phyloP scores from a whole-genome alignment of 1,140 invertebrate genomes.

The Oryzaephilus surinamensis region DNA sequence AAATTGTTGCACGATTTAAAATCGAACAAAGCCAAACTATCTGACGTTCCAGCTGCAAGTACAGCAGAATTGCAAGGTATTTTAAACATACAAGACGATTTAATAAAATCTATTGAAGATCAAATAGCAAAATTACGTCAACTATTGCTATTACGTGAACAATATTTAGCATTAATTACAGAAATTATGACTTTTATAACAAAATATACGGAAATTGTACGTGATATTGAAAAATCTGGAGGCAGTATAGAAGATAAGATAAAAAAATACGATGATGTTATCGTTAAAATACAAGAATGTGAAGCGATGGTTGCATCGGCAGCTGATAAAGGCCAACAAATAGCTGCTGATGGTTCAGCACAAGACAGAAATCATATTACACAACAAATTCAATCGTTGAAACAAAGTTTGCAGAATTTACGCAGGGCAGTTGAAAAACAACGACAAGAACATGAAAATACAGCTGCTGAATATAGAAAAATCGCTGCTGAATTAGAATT shows the following conservation, averaged over 20 bases:
- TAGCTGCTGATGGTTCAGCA: constrained; percentile 75
- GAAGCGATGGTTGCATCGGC: constrained; percentile 78
- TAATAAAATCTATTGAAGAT: constrained; percentile 70
- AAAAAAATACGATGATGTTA: constrained; percentile 75
- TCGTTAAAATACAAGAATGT: constrained; percentile 74
- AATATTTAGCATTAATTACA: constrained; percentile 73
- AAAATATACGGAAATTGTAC: constrained; percentile 76
- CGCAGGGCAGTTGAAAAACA: constrained; percentile 74
- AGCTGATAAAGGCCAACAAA: constrained; percentile 83
- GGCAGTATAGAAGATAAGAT: constrained; percentile 78
- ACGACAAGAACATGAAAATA: constrained; percentile 73
- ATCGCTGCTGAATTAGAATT: constrained; percentile 68
- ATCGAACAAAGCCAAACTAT: constrained; percentile 66
- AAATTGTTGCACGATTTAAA: constrained; percentile 68
- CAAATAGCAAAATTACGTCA: constrained; percentile 70
- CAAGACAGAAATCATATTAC: constrained; percentile 79
- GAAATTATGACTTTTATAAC: constrained; percentile 80
- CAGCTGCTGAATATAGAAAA: constrained; percentile 78
- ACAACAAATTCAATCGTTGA: constrained; percentile 74
- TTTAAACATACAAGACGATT: constrained; percentile 69
- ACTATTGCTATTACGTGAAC: constrained; percentile 68
- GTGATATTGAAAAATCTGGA: constrained; percentile 71
- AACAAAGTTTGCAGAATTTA: constrained; percentile 70
- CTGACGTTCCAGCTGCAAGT: constrained; percentile 63
- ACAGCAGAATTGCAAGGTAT: constrained; percentile 67